These are phyloP conservation scores for Cheirogaleus major DNA, from an alignment of 2,797 vertebrate species.

Conservation along the genomic window DNA sequence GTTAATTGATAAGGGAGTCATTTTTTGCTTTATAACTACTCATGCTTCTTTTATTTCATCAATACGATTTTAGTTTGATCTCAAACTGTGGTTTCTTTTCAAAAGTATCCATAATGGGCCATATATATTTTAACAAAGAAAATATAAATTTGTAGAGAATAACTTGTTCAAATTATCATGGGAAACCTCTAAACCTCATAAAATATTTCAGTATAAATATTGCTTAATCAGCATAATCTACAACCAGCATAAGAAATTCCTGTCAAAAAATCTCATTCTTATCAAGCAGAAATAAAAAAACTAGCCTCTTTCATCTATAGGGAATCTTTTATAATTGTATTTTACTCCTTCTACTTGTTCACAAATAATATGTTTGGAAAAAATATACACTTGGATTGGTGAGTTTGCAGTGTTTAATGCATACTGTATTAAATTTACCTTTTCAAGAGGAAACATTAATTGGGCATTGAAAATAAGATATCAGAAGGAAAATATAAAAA, in stretches of 20 bases:
- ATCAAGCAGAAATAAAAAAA: neutral
- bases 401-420: neutral
- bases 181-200: neutral
- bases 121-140: neutral
- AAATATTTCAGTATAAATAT: neutral
- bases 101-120: neutral
- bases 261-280: neutral
- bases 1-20: neutral
- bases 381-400: neutral
- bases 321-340: neutral
- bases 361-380: neutral
- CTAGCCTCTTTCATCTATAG: neutral
- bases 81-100: neutral
- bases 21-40: neutral
- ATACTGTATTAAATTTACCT: neutral
- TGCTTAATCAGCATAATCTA: neutral
- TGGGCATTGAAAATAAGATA: neutral
- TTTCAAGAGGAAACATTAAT: neutral
- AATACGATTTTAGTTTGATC: neutral
- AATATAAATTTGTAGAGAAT: neutral
- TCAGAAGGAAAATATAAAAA: neutral
- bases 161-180: neutral
- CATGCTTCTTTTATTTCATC: neutral
- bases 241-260: neutral
- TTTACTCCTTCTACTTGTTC: neutral